A percentile compares a stretch with the other conserved stretches of the same genome.
Evolutionary conservation across 2,113 vertebrate genomes (phyloP).

Genomic region (Oreochromis niloticus): DNA sequence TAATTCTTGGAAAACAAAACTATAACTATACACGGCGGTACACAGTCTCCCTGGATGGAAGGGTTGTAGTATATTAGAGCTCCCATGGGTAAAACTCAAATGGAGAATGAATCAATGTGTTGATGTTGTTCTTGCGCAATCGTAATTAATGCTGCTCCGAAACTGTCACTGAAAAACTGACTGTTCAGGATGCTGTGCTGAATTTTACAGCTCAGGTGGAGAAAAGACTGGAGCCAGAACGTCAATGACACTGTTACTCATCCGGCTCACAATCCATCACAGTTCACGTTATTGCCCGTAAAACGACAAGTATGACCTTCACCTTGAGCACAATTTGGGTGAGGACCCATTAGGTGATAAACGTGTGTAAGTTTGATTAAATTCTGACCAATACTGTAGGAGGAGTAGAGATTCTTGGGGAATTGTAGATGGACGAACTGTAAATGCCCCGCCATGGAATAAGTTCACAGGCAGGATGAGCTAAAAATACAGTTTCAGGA

Average conservation of each 20-base stretch:
- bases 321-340: background rate
- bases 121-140: background rate
- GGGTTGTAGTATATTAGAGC: background rate
- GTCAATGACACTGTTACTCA: background rate
- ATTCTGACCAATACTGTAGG: background rate
- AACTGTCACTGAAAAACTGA: background rate
- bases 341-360: background rate
- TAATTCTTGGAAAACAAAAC: background rate
- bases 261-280: background rate
- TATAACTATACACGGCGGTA: accelerated
- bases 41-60: background rate
- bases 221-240: background rate
- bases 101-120: background rate
- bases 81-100: background rate
- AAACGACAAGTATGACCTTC: background rate
- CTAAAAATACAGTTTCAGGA: background rate
- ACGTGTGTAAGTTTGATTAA: background rate
- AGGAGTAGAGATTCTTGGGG: background rate
- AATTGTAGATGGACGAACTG: background rate
- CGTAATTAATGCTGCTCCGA: background rate
- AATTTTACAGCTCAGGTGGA: background rate
- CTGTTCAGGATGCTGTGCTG: background rate
- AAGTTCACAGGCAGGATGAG: background rate
- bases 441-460: background rate
- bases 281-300: background rate